phyloP scores from a whole-genome alignment of 1,140 invertebrate genomes.

The Rhyzopertha dominica region DNA sequence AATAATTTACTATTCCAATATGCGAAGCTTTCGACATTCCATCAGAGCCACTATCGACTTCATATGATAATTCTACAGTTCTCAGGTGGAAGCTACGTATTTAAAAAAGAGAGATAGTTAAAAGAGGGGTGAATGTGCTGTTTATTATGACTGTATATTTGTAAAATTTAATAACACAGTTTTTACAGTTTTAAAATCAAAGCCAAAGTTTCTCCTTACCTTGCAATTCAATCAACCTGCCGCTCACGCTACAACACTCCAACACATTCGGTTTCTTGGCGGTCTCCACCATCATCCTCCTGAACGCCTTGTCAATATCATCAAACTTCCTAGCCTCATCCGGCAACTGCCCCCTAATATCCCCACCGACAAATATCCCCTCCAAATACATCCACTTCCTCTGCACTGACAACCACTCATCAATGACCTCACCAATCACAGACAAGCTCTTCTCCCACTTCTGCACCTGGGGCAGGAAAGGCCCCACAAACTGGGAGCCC shows the following conservation, averaged over 20 bases:
- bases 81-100: too few species aligned
- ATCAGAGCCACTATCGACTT: too few species aligned
- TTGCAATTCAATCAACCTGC: constrained; percentile 70
- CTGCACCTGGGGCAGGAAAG: constrained; percentile 73
- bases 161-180: too few species aligned
- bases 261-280: constrained; percentile 71
- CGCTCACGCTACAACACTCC: constrained; percentile 65
- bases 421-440: constrained; percentile 77
- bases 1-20: too few species aligned
- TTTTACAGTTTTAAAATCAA: too few species aligned
- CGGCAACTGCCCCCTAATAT: constrained; percentile 77
- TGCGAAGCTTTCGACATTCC: too few species aligned
- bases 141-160: too few species aligned
- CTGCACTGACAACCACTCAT: constrained; percentile 79
- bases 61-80: too few species aligned
- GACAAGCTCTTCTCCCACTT: constrained; percentile 79
- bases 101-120: too few species aligned
- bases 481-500: constrained; percentile 82
- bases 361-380: constrained; percentile 83
- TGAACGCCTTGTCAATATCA: constrained; percentile 74
- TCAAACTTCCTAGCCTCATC: constrained; percentile 87
- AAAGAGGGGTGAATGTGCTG: too few species aligned
- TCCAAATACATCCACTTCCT: constrained; percentile 87
- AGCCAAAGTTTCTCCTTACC: too few species aligned
- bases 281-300: constrained; percentile 79